Conservation (phyloP, 1,140 invertebrate species). For the Neodiprion fabricii region DNA sequence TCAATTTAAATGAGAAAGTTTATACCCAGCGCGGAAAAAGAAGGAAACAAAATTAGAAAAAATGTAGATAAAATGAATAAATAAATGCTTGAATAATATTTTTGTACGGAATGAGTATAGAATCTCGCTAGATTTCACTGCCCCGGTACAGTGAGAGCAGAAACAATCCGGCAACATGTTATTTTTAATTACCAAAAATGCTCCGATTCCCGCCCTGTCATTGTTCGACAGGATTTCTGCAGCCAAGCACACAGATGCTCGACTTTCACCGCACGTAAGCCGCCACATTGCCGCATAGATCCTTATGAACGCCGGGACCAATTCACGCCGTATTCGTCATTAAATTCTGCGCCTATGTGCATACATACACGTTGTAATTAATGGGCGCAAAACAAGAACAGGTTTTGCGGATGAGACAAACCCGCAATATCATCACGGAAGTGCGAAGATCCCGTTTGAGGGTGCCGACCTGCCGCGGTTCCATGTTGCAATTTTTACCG, state of each 20-base stretch:
- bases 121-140: neutral
- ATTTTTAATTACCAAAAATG: conserved; percentile 4
- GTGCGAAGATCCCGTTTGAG: neutral
- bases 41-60: neutral
- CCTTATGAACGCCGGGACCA: neutral
- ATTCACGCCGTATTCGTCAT: neutral
- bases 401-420: neutral
- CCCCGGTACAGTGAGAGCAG: neutral
- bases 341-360: neutral
- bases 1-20: neutral
- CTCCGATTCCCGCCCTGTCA: neutral
- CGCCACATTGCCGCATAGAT: no score
- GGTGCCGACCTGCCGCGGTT: no score
- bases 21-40: neutral
- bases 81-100: no score
- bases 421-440: neutral
- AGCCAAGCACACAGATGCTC: neutral
- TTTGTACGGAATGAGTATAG: no score
- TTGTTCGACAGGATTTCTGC: neutral
- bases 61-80: no score
- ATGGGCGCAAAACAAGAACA: neutral
- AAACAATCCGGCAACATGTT: neutral
- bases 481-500: no score
- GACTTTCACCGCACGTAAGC: neutral
- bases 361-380: neutral